These are phyloP conservation scores for Pedicia rivosa DNA, from an alignment of 2,888 invertebrate genomes.

Conservation along the genomic window DNA sequence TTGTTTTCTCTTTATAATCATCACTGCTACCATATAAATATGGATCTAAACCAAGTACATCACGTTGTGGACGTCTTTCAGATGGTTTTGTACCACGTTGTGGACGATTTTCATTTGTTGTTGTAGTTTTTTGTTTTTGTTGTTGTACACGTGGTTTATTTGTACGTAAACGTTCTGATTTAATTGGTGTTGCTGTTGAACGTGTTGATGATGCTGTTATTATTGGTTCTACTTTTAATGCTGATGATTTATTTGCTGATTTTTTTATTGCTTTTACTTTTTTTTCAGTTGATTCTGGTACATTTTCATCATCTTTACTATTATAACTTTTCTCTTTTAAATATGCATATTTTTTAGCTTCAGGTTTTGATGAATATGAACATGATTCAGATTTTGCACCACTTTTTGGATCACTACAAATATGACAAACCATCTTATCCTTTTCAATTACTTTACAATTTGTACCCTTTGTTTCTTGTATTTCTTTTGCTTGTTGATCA, in stretches of 20 bases:
- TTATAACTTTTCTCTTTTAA: constrained; percentile 46
- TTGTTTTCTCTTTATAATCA: neutral
- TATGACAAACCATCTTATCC: constrained; percentile 43
- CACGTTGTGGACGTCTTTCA: constrained; percentile 6
- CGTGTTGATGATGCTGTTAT: too few species aligned
- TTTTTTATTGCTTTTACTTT: neutral
- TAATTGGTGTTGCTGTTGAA: too few species aligned
- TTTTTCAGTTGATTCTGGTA: neutral
- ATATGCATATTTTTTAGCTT: constrained; percentile 52
- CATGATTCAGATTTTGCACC: constrained; percentile 67
- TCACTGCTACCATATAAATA: constrained; percentile 9
- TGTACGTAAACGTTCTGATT: too few species aligned
- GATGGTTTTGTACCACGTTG: neutral
- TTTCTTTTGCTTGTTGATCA: constrained; percentile 42
- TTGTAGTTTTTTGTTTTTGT: neutral
- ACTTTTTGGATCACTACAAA: constrained; percentile 57
- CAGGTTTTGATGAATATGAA: constrained; percentile 57
- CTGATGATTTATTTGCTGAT: neutral
- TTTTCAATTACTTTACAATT: constrained; percentile 43
- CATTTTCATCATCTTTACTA: constrained; percentile 31
- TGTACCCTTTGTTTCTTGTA: constrained; percentile 42
- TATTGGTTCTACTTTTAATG: neutral
- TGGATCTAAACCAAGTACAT: constrained; percentile 11
- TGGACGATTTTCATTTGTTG: neutral
- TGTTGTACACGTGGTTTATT: too few species aligned